These are phyloP conservation scores for Coronaproctus castanopsis DNA, from an alignment of 2,888 invertebrate species.

Conservation along the genomic window DNA sequence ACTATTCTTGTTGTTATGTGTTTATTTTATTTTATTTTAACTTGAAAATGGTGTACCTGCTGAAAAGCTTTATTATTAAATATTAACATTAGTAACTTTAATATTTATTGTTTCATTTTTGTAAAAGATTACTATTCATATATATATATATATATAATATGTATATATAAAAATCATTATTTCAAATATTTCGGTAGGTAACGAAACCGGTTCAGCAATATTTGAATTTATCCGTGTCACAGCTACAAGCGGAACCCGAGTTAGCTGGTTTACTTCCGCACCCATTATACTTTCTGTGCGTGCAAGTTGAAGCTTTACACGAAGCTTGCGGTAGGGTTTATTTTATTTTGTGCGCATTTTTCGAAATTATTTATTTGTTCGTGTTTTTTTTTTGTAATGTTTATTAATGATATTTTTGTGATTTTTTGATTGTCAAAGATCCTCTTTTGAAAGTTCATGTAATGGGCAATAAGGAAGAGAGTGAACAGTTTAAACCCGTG, in stretches of 20 bases:
- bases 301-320: constrained; percentile 61
- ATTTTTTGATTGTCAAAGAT: not conserved
- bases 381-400: too few relatives aligned
- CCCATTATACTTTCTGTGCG: constrained; percentile 67
- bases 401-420: too few relatives aligned
- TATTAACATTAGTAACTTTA: not conserved
- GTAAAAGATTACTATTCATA: not conserved
- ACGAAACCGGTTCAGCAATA: constrained; percentile 80
- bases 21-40: too few relatives aligned
- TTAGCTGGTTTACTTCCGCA: constrained; percentile 54
- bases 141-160: too few relatives aligned
- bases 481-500: not conserved
- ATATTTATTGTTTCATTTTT: not conserved
- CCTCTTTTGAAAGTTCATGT: not conserved
- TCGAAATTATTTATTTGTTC: constrained; percentile 3
- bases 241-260: constrained; percentile 31
- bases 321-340: constrained; percentile 43
- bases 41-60: too few relatives aligned
- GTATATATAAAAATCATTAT: too few relatives aligned
- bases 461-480: not conserved
- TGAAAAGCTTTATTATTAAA: too few relatives aligned
- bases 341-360: constrained; percentile 4
- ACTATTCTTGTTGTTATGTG: too few relatives aligned
- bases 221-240: constrained; percentile 32
- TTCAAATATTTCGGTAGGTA: constrained; percentile 34